phyloP scores from a whole-genome alignment of 2,888 invertebrate species.

The Megalurothrips usitatus region DNA sequence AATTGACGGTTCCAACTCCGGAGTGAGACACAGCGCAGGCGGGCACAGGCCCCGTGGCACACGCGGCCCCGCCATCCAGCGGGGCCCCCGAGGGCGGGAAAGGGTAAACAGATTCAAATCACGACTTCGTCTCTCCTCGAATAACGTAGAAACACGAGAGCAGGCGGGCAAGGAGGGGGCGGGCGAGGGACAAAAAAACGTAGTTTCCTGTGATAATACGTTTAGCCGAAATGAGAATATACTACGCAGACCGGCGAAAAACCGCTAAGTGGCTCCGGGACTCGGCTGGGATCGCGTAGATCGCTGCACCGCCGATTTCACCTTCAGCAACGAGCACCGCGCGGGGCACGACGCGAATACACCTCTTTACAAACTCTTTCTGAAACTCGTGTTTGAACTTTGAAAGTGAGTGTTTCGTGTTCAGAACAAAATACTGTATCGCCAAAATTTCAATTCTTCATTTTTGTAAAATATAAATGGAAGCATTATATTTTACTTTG shows the following conservation, averaged over 20 bases:
- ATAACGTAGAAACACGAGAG: neutral
- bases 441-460: no score
- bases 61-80: neutral
- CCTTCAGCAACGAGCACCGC: neutral
- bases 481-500: no score
- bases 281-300: no score
- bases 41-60: neutral
- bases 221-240: conserved; percentile 21
- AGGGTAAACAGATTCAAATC: conserved; percentile 25
- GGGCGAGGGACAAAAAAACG: neutral
- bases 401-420: no score
- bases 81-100: neutral
- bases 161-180: no score
- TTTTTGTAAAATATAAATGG: no score
- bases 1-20: conserved; percentile 18
- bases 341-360: no score
- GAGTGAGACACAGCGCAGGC: neutral
- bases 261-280: neutral
- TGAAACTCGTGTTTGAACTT: no score
- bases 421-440: no score
- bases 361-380: no score
- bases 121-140: neutral
- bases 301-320: neutral
- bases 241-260: neutral
- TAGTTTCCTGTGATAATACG: conserved; percentile 18